Evolutionary conservation across 2,888 invertebrate species (phyloP).

Genomic region (Allolobophora icterica): DNA sequence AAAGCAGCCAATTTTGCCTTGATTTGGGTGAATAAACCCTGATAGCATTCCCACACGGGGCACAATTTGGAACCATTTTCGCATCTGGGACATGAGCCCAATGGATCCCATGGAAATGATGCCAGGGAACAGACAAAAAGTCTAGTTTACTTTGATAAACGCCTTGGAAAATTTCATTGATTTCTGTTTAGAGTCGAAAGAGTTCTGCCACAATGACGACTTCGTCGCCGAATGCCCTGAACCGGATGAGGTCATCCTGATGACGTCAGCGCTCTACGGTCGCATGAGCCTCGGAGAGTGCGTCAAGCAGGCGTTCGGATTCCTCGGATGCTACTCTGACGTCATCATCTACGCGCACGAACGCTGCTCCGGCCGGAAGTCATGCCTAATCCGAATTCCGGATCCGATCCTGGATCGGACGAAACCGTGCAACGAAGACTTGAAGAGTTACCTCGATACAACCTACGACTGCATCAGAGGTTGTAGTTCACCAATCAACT

Average conservation of each 20-base stretch:
- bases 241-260: conserved; percentile 43
- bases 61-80: too few species aligned
- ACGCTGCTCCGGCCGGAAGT: conserved; percentile 42
- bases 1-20: too few species aligned
- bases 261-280: conserved; percentile 44
- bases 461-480: conserved; percentile 42
- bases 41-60: too few species aligned
- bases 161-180: neutral
- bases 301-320: conserved; percentile 46
- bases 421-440: conserved; percentile 46
- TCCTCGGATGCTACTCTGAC: conserved; percentile 45
- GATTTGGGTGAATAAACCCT: too few species aligned
- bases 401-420: conserved; percentile 42
- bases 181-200: conserved; percentile 32
- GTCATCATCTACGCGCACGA: conserved; percentile 40
- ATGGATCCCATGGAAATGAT: too few species aligned
- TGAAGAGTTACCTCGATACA: conserved; percentile 44
- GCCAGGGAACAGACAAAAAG: neutral
- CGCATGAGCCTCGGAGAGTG: conserved; percentile 45
- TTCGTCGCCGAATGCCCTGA: conserved; percentile 42
- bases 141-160: neutral
- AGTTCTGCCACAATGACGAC: conserved; percentile 46
- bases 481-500: conserved; percentile 12
- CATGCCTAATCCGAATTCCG: conserved; percentile 43
- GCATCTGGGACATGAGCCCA: too few species aligned